Conservation (phyloP, 2,888 invertebrate genomes). For the Caradrina clavipalpis region DNA sequence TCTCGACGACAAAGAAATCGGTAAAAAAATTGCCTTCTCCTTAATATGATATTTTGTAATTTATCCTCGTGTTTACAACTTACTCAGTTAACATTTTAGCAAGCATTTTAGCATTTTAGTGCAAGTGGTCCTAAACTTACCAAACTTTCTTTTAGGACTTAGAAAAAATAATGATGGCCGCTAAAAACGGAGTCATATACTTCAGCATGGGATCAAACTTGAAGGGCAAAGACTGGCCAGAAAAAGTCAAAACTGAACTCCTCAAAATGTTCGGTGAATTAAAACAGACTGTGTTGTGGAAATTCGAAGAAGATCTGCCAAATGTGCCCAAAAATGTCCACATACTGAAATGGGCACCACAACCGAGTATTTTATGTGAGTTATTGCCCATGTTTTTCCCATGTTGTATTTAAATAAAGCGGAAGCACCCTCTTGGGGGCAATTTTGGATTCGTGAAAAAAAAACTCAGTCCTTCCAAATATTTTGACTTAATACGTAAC, state of each 20-base stretch:
- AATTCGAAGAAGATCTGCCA: conserved; percentile 78
- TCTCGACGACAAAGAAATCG: too few species aligned
- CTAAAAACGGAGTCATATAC: conserved; percentile 79
- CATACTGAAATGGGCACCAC: conserved; percentile 83
- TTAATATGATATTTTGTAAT: too few species aligned
- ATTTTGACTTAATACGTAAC: conserved; percentile 7
- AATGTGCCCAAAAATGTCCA: conserved; percentile 80
- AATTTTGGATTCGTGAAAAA: conserved; percentile 23
- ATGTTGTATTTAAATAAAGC: conserved; percentile 2
- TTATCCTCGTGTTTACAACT: too few species aligned
- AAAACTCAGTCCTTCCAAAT: conserved; percentile 16
- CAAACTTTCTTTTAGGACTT: conserved; percentile 68
- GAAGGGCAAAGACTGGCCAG: conserved; percentile 73
- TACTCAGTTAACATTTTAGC: too few species aligned
- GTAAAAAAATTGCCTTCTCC: too few species aligned
- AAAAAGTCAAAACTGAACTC: conserved; percentile 66
- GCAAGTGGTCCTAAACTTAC: neutral
- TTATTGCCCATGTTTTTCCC: conserved; percentile 16
- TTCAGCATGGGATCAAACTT: conserved; percentile 83
- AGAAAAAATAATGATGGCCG: conserved; percentile 74
- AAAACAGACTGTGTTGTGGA: conserved; percentile 86
- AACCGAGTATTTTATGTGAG: conserved; percentile 70
- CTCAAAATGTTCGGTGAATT: conserved; percentile 77
- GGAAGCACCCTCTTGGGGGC: conserved; percentile 29
- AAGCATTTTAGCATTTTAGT: too few species aligned